phyloP scores from a whole-genome alignment of 1,140 invertebrate genomes.

The Zaprionus kolodkinae region DNA sequence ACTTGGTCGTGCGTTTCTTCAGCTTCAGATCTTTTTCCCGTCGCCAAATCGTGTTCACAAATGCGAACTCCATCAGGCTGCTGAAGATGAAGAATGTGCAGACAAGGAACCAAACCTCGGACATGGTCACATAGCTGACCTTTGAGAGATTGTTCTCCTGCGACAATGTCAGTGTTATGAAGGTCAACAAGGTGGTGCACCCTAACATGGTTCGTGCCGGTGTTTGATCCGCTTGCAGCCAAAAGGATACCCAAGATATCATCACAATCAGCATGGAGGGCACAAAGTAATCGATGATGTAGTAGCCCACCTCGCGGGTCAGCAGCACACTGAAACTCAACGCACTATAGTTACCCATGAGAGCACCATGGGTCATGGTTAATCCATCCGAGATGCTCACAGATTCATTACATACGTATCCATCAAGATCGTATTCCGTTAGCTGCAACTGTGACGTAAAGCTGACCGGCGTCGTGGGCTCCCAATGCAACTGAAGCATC shows the following conservation, averaged over 20 bases:
- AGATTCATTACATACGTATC: conserved; percentile 88
- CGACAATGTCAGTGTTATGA: conserved; percentile 93
- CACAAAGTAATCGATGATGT: conserved; percentile 95
- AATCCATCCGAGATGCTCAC: conserved; percentile 85
- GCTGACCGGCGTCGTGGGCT: conserved; percentile 88
- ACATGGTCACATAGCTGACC: conserved; percentile 94
- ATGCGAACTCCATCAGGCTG: conserved; percentile 95
- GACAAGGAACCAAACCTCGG: conserved; percentile 94
- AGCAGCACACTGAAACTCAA: conserved; percentile 91
- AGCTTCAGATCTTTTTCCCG: conserved; percentile 91
- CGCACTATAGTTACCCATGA: conserved; percentile 92
- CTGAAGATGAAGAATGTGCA: conserved; percentile 93
- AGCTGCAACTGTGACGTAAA: conserved; percentile 91
- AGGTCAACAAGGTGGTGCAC: conserved; percentile 93
- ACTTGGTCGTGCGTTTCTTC: conserved; percentile 93
- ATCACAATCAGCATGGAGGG: conserved; percentile 94
- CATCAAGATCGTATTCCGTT: conserved; percentile 90
- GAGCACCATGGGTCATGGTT: conserved; percentile 88
- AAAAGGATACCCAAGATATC: conserved; percentile 96
- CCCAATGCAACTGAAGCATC: conserved; percentile 91
- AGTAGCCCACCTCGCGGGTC: conserved; percentile 92
- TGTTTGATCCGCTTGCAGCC: conserved; percentile 94
- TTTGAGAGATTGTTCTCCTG: conserved; percentile 91
- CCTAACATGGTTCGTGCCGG: conserved; percentile 91
- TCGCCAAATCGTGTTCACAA: conserved; percentile 94